phyloP scores from a whole-genome alignment of 2,797 vertebrate genomes.

The Momotus momota region DNA sequence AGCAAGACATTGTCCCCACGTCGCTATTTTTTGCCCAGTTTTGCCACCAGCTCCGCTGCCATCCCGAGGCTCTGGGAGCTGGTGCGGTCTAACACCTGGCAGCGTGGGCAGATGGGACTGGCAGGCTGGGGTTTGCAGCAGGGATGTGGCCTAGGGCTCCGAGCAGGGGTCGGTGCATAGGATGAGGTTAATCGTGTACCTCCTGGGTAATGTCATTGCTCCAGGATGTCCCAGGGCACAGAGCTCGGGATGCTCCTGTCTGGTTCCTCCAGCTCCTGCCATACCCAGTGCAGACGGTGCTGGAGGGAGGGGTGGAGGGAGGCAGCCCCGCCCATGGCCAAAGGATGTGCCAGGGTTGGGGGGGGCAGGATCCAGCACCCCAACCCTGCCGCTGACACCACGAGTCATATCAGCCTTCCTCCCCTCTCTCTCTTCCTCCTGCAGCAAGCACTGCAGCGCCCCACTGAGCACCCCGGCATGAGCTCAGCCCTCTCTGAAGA shows the following conservation, averaged over 20 bases:
- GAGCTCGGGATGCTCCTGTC: accelerated
- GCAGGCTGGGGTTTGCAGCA: not conserved
- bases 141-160: not conserved
- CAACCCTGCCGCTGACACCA: not conserved
- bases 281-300: accelerated
- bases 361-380: not conserved
- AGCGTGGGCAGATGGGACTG: not conserved
- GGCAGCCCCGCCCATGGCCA: not conserved
- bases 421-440: not conserved
- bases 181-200: not conserved
- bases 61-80: not conserved
- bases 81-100: not conserved
- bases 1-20: not conserved
- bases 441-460: not conserved
- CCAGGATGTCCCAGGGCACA: not conserved
- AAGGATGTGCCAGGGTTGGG: accelerated
- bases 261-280: not conserved
- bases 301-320: not conserved
- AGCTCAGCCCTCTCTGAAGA: not conserved
- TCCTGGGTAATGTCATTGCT: not conserved
- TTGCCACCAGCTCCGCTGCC: not conserved
- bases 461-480: accelerated
- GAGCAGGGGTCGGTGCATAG: accelerated
- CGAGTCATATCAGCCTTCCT: not conserved
- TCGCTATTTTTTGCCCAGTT: not conserved